Conservation (phyloP, 2,888 invertebrate species). For the Shargacucullia verbasci region DNA sequence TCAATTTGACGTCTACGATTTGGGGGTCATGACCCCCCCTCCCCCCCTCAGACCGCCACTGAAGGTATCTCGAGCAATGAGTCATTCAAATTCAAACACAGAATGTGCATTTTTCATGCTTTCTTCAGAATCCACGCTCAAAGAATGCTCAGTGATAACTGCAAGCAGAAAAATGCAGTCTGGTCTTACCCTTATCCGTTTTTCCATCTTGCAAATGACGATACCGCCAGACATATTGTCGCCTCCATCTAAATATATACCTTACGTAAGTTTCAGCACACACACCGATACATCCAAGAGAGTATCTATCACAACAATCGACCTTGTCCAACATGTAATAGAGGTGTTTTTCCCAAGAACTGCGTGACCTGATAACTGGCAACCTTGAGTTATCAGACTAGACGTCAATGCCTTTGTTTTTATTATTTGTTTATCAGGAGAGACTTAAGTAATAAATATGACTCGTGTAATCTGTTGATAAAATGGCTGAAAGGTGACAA, state of each 20-base stretch:
- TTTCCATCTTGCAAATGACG: background rate
- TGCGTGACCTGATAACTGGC: constrained; percentile 33
- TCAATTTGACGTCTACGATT: too few species aligned
- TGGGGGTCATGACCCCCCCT: too few species aligned
- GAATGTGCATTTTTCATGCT: too few species aligned
- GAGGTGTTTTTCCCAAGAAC: constrained; percentile 40
- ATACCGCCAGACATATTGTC: constrained; percentile 61
- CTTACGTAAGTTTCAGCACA: constrained; percentile 56
- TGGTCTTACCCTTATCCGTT: too few species aligned
- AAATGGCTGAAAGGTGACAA: constrained; percentile 36
- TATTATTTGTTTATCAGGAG: constrained; percentile 52
- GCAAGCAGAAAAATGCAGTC: too few species aligned
- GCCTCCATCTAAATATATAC: constrained; percentile 63
- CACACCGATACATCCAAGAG: constrained; percentile 50
- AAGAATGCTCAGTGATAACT: too few species aligned
- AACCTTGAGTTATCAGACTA: constrained; percentile 56
- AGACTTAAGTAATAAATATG: constrained; percentile 53
- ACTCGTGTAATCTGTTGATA: constrained; percentile 38
- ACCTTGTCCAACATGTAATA: constrained; percentile 37
- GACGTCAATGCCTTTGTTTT: constrained; percentile 59
- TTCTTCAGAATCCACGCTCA: too few species aligned
- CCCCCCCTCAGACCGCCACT: too few species aligned
- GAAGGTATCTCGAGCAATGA: too few species aligned
- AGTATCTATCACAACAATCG: constrained; percentile 24
- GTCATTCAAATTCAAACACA: too few species aligned